phyloP scores from a whole-genome alignment of 1,140 invertebrate species.

The Globodera rostochiensis region DNA sequence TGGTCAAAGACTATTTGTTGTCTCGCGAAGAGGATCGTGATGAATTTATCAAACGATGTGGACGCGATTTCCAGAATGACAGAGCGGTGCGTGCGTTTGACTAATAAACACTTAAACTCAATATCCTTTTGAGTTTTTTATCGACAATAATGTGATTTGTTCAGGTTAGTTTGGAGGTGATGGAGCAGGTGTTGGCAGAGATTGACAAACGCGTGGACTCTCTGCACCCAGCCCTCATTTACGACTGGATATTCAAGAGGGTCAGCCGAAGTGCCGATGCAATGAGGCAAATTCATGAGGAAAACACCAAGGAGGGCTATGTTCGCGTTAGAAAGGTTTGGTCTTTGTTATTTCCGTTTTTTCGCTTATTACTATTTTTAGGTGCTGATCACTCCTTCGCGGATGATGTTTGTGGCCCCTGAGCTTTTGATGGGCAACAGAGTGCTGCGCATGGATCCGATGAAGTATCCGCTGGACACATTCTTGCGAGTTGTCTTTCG shows the following conservation, averaged over 20 bases:
- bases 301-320: slow-evolving; percentile 36
- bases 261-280: slow-evolving; percentile 23
- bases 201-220: slow-evolving; percentile 40
- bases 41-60: slow-evolving; percentile 26
- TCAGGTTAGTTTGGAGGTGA: slow-evolving; percentile 35
- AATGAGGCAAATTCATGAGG: slow-evolving; percentile 39
- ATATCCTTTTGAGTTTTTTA: slow-evolving; percentile 2
- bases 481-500: slow-evolving; percentile 49
- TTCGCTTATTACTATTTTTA: slow-evolving; percentile 29
- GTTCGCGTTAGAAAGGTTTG: slow-evolving; percentile 43
- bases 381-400: slow-evolving; percentile 52
- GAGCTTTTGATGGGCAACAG: slow-evolving; percentile 46
- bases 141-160: slow-evolving; percentile 13
- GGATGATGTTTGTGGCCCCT: slow-evolving; percentile 46
- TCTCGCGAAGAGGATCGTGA: slow-evolving; percentile 26
- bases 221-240: slow-evolving; percentile 33
- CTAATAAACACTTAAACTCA: no score
- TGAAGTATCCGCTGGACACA: slow-evolving; percentile 40
- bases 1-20: slow-evolving; percentile 49
- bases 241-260: slow-evolving; percentile 30
- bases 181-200: slow-evolving; percentile 40
- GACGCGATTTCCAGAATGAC: slow-evolving; percentile 24
- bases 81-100: slow-evolving; percentile 35
- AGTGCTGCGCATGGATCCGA: slow-evolving; percentile 38
- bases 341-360: slow-evolving; percentile 12